Conservation (phyloP, 2,113 vertebrate species). For the Aegotheles bennettii region DNA sequence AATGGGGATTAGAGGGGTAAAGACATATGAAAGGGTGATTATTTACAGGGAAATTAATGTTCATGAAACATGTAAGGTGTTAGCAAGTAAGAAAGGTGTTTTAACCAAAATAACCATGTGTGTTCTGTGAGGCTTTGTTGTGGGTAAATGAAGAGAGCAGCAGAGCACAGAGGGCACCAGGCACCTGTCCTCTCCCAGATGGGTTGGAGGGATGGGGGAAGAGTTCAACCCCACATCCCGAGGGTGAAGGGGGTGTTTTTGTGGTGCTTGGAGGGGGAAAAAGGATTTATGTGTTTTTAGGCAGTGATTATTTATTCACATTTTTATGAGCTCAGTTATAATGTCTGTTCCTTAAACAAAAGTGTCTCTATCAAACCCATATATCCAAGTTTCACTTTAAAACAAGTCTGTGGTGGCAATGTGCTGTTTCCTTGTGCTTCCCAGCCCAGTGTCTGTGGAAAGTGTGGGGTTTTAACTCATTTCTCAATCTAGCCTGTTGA, state of each 20-base stretch:
- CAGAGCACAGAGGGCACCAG: rapidly evolving
- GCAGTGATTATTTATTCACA: background rate
- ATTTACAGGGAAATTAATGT: background rate
- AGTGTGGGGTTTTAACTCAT: background rate
- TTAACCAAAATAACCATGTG: background rate
- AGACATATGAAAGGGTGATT: background rate
- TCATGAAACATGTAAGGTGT: background rate
- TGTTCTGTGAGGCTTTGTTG: background rate
- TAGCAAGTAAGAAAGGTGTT: background rate
- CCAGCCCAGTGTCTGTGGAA: background rate
- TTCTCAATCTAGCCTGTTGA: background rate
- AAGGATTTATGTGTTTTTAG: background rate
- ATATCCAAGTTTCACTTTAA: background rate
- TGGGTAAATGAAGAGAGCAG: background rate
- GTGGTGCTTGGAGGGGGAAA: background rate
- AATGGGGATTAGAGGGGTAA: background rate
- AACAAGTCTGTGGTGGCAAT: rapidly evolving
- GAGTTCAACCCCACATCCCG: background rate
- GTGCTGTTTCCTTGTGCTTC: rapidly evolving
- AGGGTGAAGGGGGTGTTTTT: background rate
- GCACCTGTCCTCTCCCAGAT: background rate
- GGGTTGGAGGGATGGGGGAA: background rate
- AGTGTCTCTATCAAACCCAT: background rate
- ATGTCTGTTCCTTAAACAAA: background rate
- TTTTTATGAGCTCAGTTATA: background rate